Evolutionary conservation across 1,140 invertebrate genomes (phyloP).

Genomic region (Ceratosolen fusciceps): DNA sequence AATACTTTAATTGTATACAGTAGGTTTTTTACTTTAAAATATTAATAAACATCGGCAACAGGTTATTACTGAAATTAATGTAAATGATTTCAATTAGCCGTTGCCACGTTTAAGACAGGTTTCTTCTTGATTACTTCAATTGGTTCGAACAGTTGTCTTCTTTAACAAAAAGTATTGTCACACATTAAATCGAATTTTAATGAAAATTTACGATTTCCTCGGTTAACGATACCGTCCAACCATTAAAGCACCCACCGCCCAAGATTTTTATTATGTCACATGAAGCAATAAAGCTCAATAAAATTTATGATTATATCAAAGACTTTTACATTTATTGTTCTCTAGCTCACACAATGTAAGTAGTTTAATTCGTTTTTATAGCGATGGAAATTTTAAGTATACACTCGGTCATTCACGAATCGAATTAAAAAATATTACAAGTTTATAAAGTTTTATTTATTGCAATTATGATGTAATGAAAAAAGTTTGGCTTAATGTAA

Average conservation of each 20-base stretch:
- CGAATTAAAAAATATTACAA: background rate
- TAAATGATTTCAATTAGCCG: background rate
- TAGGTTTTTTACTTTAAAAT: no score
- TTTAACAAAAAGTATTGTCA: background rate
- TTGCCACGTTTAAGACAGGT: background rate
- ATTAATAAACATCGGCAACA: background rate
- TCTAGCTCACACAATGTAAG: background rate
- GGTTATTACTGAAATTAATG: background rate
- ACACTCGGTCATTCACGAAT: background rate
- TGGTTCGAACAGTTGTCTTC: background rate
- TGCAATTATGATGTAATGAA: no score
- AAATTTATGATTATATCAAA: conserved; percentile 23
- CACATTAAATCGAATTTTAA: conserved; percentile 25
- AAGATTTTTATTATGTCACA: background rate
- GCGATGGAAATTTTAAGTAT: background rate
- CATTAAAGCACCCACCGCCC: background rate
- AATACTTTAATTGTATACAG: background rate
- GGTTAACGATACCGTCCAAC: background rate
- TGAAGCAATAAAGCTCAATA: background rate
- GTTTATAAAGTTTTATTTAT: no score
- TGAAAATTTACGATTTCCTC: conserved; percentile 35
- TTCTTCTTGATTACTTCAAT: background rate
- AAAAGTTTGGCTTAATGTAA: no score
- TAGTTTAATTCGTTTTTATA: background rate
- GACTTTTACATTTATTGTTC: background rate